Percentiles rank a stretch among this genome's conserved stretches.
These are phyloP conservation scores for Cyanoramphus novaezelandiae DNA, from an alignment of 2,113 vertebrate genomes.

Conservation along the genomic window DNA sequence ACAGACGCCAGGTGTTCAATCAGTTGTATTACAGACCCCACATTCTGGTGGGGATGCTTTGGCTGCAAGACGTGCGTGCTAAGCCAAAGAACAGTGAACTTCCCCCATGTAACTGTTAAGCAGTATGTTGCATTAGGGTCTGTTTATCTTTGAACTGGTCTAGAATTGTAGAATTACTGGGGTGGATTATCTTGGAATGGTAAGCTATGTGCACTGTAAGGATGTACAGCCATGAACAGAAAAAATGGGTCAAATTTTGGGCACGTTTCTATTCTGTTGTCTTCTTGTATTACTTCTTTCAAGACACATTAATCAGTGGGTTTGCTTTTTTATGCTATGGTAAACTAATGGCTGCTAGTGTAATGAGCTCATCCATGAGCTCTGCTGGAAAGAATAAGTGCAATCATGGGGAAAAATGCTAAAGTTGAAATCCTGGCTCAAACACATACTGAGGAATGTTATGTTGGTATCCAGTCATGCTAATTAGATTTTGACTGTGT, in stretches of 20 bases:
- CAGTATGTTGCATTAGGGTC: not conserved
- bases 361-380: slow-evolving; percentile 56
- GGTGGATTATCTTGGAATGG: not conserved
- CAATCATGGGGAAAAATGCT: slow-evolving; percentile 62
- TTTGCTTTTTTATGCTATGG: slow-evolving; percentile 50
- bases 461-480: slow-evolving; percentile 33
- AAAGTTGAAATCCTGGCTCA: slow-evolving; percentile 55
- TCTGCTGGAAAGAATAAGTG: slow-evolving; percentile 48
- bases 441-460: slow-evolving; percentile 30
- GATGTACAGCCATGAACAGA: not conserved
- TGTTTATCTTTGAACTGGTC: not conserved
- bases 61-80: not conserved
- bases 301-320: slow-evolving; percentile 43
- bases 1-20: not conserved
- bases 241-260: not conserved
- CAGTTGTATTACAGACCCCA: not conserved
- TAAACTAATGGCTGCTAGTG: slow-evolving; percentile 55
- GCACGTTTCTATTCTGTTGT: not conserved
- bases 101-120: not conserved
- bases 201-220: not conserved
- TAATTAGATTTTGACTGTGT: slow-evolving; percentile 51
- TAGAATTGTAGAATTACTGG: not conserved
- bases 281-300: slow-evolving; percentile 20
- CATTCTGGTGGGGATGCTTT: not conserved
- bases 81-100: not conserved